These are phyloP conservation scores for Heteropelma amictum DNA, from an alignment of 2,888 invertebrate species.

Conservation along the genomic window DNA sequence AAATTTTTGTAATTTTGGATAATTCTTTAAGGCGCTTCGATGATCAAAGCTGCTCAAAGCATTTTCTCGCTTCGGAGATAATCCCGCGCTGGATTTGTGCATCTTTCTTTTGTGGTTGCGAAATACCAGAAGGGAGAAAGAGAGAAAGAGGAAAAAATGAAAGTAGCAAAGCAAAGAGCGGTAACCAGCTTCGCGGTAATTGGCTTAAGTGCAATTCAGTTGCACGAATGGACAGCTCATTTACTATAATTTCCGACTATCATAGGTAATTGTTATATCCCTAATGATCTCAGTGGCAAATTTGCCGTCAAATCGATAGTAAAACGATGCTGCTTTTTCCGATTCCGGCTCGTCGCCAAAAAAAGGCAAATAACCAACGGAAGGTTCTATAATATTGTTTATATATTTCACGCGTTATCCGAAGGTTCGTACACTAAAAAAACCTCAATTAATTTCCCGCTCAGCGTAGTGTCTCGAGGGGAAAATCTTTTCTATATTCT, in stretches of 20 bases:
- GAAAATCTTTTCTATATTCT: not conserved
- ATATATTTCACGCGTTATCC: too few relatives aligned
- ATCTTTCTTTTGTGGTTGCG: slow-evolving; percentile 31
- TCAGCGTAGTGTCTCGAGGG: not conserved
- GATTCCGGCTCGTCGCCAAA: not conserved
- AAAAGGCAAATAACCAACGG: not conserved
- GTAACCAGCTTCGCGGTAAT: slow-evolving; percentile 41
- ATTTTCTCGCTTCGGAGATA: slow-evolving; percentile 51
- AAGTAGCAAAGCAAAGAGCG: slow-evolving; percentile 31
- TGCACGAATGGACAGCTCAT: slow-evolving; percentile 55
- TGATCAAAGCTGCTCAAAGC: slow-evolving; percentile 39
- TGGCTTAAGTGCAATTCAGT: slow-evolving; percentile 52
- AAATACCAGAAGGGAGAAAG: slow-evolving; percentile 31
- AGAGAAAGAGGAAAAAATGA: slow-evolving; percentile 26
- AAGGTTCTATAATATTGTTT: not conserved
- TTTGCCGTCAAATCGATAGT: slow-evolving; percentile 16
- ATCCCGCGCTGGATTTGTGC: slow-evolving; percentile 7
- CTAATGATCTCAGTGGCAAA: slow-evolving; percentile 43
- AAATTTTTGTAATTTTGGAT: too few relatives aligned
- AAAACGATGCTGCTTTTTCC: slow-evolving; percentile 13
- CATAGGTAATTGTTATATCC: slow-evolving; percentile 54
- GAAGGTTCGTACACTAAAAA: too few relatives aligned
- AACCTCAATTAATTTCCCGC: too few relatives aligned
- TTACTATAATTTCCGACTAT: slow-evolving; percentile 52
- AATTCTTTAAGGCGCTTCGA: slow-evolving; percentile 45